Conservation (phyloP, 2,797 vertebrate genomes). For the Acrossocheilus wenchowensis region DNA sequence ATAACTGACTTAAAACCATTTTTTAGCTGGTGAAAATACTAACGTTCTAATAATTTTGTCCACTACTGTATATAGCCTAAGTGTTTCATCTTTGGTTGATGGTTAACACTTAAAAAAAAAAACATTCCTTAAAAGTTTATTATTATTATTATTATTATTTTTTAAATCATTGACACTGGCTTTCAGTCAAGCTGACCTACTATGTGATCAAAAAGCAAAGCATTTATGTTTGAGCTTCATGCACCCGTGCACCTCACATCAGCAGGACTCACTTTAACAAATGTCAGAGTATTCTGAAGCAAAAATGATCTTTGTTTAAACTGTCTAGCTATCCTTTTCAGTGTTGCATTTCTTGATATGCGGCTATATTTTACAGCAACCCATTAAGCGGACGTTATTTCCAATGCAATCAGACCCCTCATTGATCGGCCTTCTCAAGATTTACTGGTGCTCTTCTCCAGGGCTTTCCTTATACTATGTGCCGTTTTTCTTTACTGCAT, state of each 20-base stretch:
- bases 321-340: not conserved
- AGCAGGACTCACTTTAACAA: not conserved
- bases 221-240: not conserved
- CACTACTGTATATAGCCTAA: too few species aligned
- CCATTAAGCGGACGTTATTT: conserved; percentile 50
- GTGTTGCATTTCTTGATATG: not conserved
- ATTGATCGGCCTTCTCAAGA: conserved; percentile 42
- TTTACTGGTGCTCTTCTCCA: conserved; percentile 35
- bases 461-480: conserved; percentile 42
- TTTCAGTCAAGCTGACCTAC: not conserved
- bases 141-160: too few species aligned
- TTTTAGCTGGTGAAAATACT: too few species aligned
- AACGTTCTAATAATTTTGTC: too few species aligned
- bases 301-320: not conserved
- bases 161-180: too few species aligned
- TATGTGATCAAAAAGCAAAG: not conserved
- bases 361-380: conserved; percentile 47
- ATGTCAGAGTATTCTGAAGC: not conserved
- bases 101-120: not conserved
- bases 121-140: too few species aligned
- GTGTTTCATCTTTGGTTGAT: not conserved
- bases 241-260: not conserved
- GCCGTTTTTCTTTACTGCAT: conserved; percentile 48
- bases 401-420: conserved; percentile 33
- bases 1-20: too few species aligned